Base-by-base conservation (phyloP, 2,888 invertebrate species). In the Lacanobia wlatinum region DNA sequence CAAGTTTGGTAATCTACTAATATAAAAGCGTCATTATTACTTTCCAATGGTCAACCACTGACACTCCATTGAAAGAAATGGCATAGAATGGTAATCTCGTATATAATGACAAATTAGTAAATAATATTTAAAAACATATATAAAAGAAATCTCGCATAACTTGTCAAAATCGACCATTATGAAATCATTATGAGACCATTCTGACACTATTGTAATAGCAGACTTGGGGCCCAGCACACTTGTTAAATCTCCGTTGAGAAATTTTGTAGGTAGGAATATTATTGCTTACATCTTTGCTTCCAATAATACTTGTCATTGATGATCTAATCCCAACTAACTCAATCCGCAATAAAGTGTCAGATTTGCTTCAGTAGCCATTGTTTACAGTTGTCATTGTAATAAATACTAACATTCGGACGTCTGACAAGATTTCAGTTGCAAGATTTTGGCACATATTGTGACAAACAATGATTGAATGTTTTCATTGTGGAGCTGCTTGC, bases 321-420 rank as follows among this genome's bases (percentile, higher is more conserved):
- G 52, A 77, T 67, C 4, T 81, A 67, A 76, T 59, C 14, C 16
- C 28, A 52, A 43, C 55, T 55, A 62, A 67, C 76, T 76, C 48
- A 38, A 59, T 62, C 14, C 21, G 58, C 58, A 80, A 80, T 69
- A 62, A 70, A 65, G 48, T 77, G 50, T 46, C 50, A 2, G 40
- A 56, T 78, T 64, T 52, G 58, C 48, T 40, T 28, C 18, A 48
- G 52, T 23, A 28, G 43, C 52, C 16, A 50, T 55, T 78, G 82
- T 78, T 76, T 77, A 62, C 12, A 62, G 16, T 64, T n/a, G 38
- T 82, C 78, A 70, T 78, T 77, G 82, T 78, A 70, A 43, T 82
- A 65, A 77, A 65, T 82, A 81, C 77, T 70, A 82, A 70, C 70
- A 78, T 34, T 34, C 28, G 2, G 40, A 53, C 56, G 64, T 80